These are phyloP conservation scores for Pontoporia blainvillei DNA, from an alignment of 2,113 vertebrate species.

Conservation along the genomic window DNA sequence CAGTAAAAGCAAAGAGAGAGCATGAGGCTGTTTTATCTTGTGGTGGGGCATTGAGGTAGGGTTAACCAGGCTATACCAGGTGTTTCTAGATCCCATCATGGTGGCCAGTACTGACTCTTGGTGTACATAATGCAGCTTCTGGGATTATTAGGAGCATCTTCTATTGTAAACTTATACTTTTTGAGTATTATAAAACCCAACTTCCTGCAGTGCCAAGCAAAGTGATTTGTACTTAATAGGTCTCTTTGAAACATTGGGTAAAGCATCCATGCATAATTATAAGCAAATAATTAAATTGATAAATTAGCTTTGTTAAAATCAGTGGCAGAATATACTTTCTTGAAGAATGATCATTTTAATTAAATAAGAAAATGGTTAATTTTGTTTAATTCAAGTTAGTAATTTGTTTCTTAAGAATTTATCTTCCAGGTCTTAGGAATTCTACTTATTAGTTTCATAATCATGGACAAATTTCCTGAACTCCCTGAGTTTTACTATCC, in stretches of 20 bases:
- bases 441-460: slow-evolving; percentile 6
- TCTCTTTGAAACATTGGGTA: neutral
- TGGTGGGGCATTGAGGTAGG: neutral
- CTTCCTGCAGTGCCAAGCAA: neutral
- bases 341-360: slow-evolving; percentile 14
- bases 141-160: neutral
- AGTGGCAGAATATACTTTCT: neutral
- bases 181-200: neutral
- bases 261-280: neutral
- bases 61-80: neutral
- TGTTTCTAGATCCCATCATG: neutral
- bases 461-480: neutral
- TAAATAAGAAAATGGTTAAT: slow-evolving; percentile 39
- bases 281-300: slow-evolving; percentile 8
- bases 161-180: neutral
- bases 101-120: neutral
- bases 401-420: neutral
- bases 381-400: slow-evolving; percentile 46
- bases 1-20: neutral
- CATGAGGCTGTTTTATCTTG: neutral
- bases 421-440: neutral
- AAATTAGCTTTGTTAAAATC: slow-evolving; percentile 2
- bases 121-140: neutral
- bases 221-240: neutral
- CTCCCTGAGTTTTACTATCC: neutral